phyloP scores from a whole-genome alignment of 2,797 vertebrate genomes.

The Enteromius radiatus region DNA sequence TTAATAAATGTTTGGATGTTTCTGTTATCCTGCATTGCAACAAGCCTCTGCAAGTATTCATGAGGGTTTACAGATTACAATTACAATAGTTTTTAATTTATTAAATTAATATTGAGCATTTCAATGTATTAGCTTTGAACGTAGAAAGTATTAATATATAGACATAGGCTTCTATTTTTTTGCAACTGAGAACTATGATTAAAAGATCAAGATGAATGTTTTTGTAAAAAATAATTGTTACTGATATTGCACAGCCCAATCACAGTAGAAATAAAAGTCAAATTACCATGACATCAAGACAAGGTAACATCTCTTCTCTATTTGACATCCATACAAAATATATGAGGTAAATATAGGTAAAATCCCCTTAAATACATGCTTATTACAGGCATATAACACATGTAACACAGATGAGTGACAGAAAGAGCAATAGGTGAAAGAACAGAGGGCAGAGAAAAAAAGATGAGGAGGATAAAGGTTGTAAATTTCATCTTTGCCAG shows the following conservation, averaged over 20 bases:
- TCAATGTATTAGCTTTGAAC: not conserved
- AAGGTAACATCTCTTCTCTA: not conserved
- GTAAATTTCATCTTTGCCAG: not conserved
- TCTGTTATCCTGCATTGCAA: not conserved
- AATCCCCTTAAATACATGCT: not conserved
- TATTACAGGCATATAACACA: not conserved
- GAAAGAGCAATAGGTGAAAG: not conserved
- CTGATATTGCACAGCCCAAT: not conserved
- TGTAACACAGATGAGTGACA: not conserved
- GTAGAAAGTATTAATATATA: not conserved
- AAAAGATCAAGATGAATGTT: not conserved
- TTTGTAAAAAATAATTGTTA: not conserved
- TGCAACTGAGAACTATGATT: not conserved
- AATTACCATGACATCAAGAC: not conserved
- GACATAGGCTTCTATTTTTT: too few species aligned
- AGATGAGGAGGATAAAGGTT: not conserved
- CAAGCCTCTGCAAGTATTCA: not conserved
- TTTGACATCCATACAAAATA: not conserved
- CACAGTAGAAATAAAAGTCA: not conserved
- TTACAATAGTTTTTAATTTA: not conserved
- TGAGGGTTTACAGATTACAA: not conserved
- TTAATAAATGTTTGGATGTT: not conserved
- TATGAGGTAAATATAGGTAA: not conserved
- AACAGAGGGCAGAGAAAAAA: not conserved
- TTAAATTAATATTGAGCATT: not conserved